A percentile compares a stretch with the other conserved stretches of the same genome.
Evolutionary conservation across 1,140 invertebrate genomes (phyloP).

Genomic region (Drosophila santomea): DNA sequence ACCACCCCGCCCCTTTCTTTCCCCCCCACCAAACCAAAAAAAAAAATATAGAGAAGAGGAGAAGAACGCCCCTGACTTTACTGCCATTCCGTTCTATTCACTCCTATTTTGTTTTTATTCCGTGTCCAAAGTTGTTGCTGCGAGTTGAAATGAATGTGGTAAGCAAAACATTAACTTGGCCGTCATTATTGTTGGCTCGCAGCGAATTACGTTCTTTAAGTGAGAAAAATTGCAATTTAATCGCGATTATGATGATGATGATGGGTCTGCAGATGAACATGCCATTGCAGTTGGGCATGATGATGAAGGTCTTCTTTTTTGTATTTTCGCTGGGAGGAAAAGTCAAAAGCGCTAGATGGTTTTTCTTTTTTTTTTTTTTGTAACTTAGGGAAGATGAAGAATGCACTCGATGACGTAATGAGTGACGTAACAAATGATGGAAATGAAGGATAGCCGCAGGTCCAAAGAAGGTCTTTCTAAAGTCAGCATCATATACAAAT

Average conservation of each 20-base stretch:
- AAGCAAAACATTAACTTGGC: conserved; percentile 61
- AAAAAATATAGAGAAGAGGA: no score
- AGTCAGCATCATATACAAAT: background rate
- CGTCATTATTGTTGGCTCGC: conserved; percentile 52
- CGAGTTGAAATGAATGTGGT: conserved; percentile 61
- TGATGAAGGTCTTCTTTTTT: background rate
- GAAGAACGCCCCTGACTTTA: conserved; percentile 8
- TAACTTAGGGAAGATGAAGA: background rate
- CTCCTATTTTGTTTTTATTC: conserved; percentile 40
- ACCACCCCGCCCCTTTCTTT: conserved; percentile 8
- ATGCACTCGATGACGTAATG: conserved; percentile 14
- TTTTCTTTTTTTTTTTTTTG: background rate
- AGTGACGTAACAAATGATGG: conserved; percentile 10
- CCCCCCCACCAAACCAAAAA: no score
- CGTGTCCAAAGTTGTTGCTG: conserved; percentile 48
- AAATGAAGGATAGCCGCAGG: background rate
- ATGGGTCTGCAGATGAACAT: conserved; percentile 18
- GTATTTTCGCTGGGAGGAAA: background rate
- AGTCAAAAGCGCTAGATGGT: background rate
- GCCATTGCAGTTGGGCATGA: conserved; percentile 10
- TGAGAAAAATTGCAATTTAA: conserved; percentile 80
- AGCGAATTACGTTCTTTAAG: conserved; percentile 60
- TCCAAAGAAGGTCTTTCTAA: no score
- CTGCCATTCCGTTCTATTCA: conserved; percentile 29
- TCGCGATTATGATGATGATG: conserved; percentile 62